Evolutionary conservation across 1,140 invertebrate genomes (phyloP).

Genomic region (Colletes gigas): DNA sequence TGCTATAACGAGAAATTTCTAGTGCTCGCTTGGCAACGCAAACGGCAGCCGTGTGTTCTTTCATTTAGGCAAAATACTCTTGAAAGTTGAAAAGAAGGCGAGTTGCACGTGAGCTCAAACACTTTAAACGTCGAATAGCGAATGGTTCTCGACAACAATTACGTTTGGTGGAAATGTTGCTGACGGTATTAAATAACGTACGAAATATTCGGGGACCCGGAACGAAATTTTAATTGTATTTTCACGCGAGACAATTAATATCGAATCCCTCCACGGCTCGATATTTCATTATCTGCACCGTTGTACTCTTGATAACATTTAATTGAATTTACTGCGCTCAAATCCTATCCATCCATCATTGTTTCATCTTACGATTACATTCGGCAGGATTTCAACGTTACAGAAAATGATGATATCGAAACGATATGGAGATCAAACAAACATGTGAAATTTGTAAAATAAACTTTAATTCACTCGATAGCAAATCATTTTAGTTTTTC

Average conservation of each 20-base stretch:
- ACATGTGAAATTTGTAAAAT: neutral
- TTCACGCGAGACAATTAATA: neutral
- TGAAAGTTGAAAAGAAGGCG: neutral
- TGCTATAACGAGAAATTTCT: neutral
- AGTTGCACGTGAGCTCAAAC: neutral
- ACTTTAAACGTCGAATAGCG: neutral
- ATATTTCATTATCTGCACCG: neutral
- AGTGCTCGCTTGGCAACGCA: neutral
- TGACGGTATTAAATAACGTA: neutral
- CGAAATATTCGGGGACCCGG: neutral
- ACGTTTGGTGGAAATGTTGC: neutral
- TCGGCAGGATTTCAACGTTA: neutral
- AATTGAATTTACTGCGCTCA: neutral
- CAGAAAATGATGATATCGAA: neutral
- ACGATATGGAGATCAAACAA: neutral
- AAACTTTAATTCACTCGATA: too few species aligned
- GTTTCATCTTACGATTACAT: neutral
- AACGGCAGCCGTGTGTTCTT: neutral
- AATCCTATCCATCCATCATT: neutral
- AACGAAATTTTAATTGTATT: neutral
- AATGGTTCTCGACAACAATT: neutral
- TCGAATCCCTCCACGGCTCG: neutral
- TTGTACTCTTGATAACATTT: neutral
- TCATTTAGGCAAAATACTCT: conserved; percentile 1
- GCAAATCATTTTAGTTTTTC: too few species aligned